Base-by-base conservation (phyloP, 92 coral and sea anemone species). In the Galaxea fascicularis region DNA sequence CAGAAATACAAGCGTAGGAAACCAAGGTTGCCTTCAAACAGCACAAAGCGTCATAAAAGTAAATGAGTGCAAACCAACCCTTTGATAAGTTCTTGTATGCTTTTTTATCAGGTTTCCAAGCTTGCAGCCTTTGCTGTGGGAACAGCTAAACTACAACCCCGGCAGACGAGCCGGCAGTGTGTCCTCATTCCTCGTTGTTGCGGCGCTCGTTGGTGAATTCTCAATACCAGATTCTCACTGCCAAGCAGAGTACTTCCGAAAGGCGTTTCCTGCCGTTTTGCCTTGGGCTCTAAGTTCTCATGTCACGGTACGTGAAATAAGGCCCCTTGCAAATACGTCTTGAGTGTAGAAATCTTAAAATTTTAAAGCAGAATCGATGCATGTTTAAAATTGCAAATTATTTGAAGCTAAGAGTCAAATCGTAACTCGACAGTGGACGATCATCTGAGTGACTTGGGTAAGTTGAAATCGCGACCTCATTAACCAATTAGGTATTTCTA, bases 101-200 rank as follows among this genome's bases (percentile, higher is more conserved):
- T 35, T 83, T 30, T 71, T 62, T 83, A 20, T 66, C 39, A 93
- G 88, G 82, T 89, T 68, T 64, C 90, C 92, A 63, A 70, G 71
- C 53, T 78, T 94, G 80, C 57, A 63, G 49, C 77, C 88, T 65
- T 74, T 89, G 39, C 86, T 96, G 16, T 96, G 98, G 98, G 74
- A 82, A 60, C 91, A 96, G 52, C 74, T 91, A 35, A 73, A 77
- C 59, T 89, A 67, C 64, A 89, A 93, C 74, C 65, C 85, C 9
- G 83, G 82, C 56, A 92, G 87, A 54, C 81, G 91, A 60, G 60
- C 89, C 17, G 96, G 95, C 30, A 74, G 91, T 47, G 87, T 89
- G 58, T 87, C 90, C 39, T 90, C 98, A 26, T 85, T 96, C 21
- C 52, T 89, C 78, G 87, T 90, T 58, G 92, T 95, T 10, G 90